Base-by-base conservation (phyloP, 2,797 vertebrate species). In the Melanogrammus aeglefinus region DNA sequence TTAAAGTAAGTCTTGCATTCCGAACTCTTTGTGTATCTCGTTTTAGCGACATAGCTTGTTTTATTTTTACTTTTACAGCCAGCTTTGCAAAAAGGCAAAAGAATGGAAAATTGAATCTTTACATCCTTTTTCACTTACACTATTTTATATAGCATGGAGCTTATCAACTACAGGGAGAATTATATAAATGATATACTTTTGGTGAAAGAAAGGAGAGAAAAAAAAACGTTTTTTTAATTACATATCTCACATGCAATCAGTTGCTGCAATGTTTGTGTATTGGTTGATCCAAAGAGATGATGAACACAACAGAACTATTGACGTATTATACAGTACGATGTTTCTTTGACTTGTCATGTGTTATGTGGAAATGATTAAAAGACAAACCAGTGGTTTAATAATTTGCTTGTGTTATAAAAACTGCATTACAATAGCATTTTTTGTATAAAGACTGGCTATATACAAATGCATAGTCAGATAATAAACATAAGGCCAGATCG, bases 261-360 rank as follows among this genome's bases (percentile, higher is more conserved):
- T 94, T 93, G 91, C 93, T 94, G 93, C 91, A 88, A 91, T 93
- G 92, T 93, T 91, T 95, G 94, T 94, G 92, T 94, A 94, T 95
- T 95, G 94, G 94, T 95, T 94, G 94, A 95, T 95, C 95, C 95
- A 95, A 95, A 95, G 95, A 95, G 92, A 94, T 92, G 92, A 90
- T 87, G 90, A 91, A 94, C 93, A 93, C 93, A 94, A 93, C 93
- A 94, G 91, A 94, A 93, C 91, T 94, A 94, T 95, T 94, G 93
- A 94, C 94, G 92, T 94, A 93, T 94, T 95, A 94, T 95, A 95
- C 94, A 95, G 93, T 92, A 89, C 91, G 88, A 90, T 94, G 92
- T 94, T 94, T 93, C 90, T 94, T 94, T 94, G 93, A 94, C 92
- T 92, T 94, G 93, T 94, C 92, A 92, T 93, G 94, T 94, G 93